A percentile compares a stretch with the other conserved stretches of the same genome.
Conservation (phyloP, 1,140 invertebrate species). For the Pseudomyrmex dendroicus region DNA sequence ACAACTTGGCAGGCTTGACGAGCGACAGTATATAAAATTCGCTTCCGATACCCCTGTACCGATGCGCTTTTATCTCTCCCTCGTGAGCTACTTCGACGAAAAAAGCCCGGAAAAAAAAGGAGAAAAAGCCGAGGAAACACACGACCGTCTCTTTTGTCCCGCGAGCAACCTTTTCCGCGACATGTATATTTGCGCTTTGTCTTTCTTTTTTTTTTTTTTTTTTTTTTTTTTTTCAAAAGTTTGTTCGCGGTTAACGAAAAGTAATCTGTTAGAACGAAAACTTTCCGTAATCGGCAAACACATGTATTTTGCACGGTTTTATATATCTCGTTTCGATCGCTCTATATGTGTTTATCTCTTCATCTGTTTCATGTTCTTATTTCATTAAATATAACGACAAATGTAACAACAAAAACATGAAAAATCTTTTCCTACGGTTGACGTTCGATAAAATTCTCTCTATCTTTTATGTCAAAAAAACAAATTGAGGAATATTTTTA, state of each 20-base stretch:
- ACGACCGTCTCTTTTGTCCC: slow-evolving; percentile 29
- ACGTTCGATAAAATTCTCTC: background rate
- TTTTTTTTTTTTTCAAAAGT: slow-evolving; percentile 2
- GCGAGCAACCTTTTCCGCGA: slow-evolving; percentile 32
- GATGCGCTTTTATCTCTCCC: slow-evolving; percentile 56
- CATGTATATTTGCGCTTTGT: background rate
- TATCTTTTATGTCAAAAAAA: background rate
- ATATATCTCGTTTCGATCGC: slow-evolving; percentile 4
- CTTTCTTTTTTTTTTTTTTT: background rate
- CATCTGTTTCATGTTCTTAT: background rate
- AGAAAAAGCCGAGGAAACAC: slow-evolving; percentile 9
- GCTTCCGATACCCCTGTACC: slow-evolving; percentile 25
- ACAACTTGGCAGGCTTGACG: slow-evolving; percentile 35
- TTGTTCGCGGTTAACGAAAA: slow-evolving; percentile 15
- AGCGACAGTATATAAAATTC: slow-evolving; percentile 55
- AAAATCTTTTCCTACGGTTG: background rate
- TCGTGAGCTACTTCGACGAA: slow-evolving; percentile 5
- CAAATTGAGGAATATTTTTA: background rate
- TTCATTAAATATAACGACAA: background rate
- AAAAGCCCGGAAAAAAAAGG: background rate
- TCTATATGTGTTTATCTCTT: background rate
- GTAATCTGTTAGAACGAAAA: background rate
- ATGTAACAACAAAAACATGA: background rate
- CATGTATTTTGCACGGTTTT: background rate
- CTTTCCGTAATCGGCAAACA: background rate